Conservation (phyloP, 2,888 invertebrate species). For the Epistrophe eligans region DNA sequence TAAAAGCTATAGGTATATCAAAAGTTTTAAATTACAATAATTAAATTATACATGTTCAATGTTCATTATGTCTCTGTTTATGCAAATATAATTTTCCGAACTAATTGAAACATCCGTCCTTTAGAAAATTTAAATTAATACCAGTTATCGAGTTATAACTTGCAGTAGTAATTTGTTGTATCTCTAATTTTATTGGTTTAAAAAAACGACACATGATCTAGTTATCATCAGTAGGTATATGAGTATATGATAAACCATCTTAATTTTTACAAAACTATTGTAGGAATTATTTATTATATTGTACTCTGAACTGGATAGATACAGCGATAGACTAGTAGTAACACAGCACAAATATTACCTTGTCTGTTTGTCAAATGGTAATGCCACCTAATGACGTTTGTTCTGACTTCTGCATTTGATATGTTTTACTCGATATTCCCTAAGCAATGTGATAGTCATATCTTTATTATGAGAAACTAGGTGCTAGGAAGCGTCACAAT, state of each 20-base stretch:
- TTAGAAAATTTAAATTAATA: constrained; percentile 4
- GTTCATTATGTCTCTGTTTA: too few species aligned
- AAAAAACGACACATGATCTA: background rate
- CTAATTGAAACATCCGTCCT: background rate
- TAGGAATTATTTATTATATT: background rate
- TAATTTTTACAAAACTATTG: background rate
- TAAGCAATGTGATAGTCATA: constrained; percentile 9
- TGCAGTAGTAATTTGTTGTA: background rate
- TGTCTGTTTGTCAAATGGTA: background rate
- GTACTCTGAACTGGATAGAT: too few species aligned
- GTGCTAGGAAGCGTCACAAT: constrained; percentile 31
- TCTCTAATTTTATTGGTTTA: background rate
- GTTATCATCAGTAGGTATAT: too few species aligned
- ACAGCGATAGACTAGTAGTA: too few species aligned
- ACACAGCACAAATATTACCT: background rate
- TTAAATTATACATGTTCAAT: too few species aligned
- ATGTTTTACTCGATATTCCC: constrained; percentile 27
- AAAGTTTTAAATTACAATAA: too few species aligned
- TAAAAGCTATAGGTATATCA: too few species aligned
- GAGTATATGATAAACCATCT: too few species aligned
- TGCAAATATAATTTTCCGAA: too few species aligned
- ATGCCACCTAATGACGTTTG: background rate
- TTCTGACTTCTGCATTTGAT: background rate
- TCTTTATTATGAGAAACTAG: constrained; percentile 28
- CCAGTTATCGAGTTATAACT: background rate